These are phyloP conservation scores for Brienomyrus longianalis DNA, from an alignment of 2,113 vertebrate genomes.

Conservation along the genomic window DNA sequence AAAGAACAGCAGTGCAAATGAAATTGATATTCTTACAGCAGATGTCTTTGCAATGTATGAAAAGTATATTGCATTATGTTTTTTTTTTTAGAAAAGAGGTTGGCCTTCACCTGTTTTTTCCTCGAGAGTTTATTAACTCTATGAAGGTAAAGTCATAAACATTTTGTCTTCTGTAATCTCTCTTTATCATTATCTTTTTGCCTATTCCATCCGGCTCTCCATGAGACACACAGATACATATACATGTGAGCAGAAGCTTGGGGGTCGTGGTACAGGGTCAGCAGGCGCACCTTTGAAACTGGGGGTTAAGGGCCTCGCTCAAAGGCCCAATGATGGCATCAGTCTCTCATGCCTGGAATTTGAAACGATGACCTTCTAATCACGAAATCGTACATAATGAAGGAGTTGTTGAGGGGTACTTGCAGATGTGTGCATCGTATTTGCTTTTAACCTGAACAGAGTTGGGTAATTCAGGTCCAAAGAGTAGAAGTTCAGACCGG, in stretches of 20 bases:
- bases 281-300: background rate
- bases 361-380: background rate
- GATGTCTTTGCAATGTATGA: background rate
- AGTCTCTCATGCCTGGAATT: background rate
- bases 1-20: background rate
- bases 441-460: background rate
- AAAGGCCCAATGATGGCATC: background rate
- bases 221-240: background rate
- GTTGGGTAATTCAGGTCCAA: too few relatives aligned
- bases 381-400: background rate
- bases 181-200: background rate
- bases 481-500: too few relatives aligned
- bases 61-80: background rate
- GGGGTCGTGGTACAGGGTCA: background rate
- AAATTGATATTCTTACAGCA: background rate
- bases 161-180: background rate
- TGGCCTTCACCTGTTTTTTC: conserved; percentile 87
- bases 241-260: background rate
- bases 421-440: background rate
- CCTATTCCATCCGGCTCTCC: background rate
- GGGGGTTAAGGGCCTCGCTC: background rate
- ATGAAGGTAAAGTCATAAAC: conserved; percentile 70
- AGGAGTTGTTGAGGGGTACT: background rate
- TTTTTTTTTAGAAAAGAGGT: conserved; percentile 77
- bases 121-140: conserved; percentile 76